A percentile compares a stretch with the other conserved stretches of the same genome.
Evolutionary conservation across 1,140 invertebrate genomes (phyloP).

Genomic region (Dinothrombium tinctorium): DNA sequence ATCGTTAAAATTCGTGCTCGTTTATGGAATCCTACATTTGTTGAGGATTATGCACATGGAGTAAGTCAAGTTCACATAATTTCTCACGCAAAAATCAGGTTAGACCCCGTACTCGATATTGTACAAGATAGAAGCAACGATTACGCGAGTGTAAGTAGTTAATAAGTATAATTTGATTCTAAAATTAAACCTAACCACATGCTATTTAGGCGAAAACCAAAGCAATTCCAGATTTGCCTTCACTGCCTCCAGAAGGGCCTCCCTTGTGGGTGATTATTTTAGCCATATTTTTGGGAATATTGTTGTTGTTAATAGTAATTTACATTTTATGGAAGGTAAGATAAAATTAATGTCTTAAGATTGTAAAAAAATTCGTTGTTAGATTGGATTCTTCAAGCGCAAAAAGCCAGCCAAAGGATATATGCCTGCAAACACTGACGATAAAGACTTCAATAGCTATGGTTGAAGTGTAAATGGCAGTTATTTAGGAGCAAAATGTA

Average conservation of each 20-base stretch:
- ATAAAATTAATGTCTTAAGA: background rate
- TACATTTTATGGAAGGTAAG: conserved; percentile 42
- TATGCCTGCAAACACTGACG: conserved; percentile 13
- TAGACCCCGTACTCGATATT: conserved; percentile 41
- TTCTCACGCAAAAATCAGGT: conserved; percentile 43
- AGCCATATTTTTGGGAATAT: conserved; percentile 45
- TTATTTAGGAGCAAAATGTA: too few species aligned
- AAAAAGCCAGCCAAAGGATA: conserved; percentile 26
- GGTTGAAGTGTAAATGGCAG: too few species aligned
- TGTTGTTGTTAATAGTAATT: conserved; percentile 49
- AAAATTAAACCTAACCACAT: conserved; percentile 10
- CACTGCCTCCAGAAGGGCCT: conserved; percentile 35
- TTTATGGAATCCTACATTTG: conserved; percentile 67
- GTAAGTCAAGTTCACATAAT: conserved; percentile 57
- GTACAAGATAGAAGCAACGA: conserved; percentile 40
- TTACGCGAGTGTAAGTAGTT: conserved; percentile 20
- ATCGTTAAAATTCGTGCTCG: background rate
- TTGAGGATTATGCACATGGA: conserved; percentile 18
- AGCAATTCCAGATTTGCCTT: conserved; percentile 46
- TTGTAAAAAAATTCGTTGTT: background rate
- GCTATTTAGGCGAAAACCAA: conserved; percentile 35
- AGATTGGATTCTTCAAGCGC: conserved; percentile 62
- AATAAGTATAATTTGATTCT: conserved; percentile 1
- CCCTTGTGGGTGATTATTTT: conserved; percentile 60
- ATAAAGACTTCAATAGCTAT: conserved; percentile 14